phyloP scores from a whole-genome alignment of 2,797 vertebrate genomes.

The Podarcis siculus region DNA sequence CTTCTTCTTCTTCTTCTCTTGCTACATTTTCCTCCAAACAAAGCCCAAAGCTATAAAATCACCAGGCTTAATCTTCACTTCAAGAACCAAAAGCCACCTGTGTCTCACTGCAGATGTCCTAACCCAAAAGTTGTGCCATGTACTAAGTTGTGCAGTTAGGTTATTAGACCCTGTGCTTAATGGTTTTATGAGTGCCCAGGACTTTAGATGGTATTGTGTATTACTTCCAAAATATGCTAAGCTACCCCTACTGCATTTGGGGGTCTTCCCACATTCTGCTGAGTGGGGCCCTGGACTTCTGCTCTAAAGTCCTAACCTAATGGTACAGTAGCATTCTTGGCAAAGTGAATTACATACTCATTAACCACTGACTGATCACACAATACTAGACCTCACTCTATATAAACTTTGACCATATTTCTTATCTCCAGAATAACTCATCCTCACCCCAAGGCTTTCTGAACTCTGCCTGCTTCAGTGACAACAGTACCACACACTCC shows the following conservation, averaged over 20 bases:
- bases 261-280: too few relatives aligned
- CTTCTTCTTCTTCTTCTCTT: too few relatives aligned
- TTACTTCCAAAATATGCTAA: too few relatives aligned
- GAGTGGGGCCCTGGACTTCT: too few relatives aligned
- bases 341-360: neutral
- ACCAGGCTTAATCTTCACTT: neutral
- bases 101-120: neutral
- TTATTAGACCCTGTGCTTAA: too few relatives aligned
- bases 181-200: too few relatives aligned
- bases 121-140: neutral
- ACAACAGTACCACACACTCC: neutral
- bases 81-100: neutral
- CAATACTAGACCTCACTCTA: neutral
- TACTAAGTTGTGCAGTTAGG: too few relatives aligned
- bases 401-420: neutral
- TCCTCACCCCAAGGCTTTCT: neutral
- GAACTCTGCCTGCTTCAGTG: neutral
- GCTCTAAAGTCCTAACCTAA: too few relatives aligned
- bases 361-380: neutral
- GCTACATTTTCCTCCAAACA: neutral
- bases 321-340: neutral
- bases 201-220: too few relatives aligned
- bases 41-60: neutral
- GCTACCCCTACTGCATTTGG: too few relatives aligned
- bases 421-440: neutral